A percentile compares a stretch with the other conserved stretches of the same genome.
These are phyloP conservation scores for Strigops habroptila DNA, from an alignment of 2,113 vertebrate species.

Conservation along the genomic window DNA sequence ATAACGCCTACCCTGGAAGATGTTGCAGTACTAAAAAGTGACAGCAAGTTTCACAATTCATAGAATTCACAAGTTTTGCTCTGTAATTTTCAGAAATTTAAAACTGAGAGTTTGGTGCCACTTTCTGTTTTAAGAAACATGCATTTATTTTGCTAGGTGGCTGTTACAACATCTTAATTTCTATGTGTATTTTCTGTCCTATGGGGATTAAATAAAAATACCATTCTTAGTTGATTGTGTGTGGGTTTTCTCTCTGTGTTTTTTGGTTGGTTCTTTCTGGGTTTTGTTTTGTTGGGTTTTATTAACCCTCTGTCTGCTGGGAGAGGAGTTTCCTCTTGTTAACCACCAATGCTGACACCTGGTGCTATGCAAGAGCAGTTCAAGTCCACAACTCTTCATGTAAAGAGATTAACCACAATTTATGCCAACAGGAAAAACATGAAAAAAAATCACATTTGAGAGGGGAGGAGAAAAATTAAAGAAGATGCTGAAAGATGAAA, in stretches of 20 bases:
- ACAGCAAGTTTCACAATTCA: neutral
- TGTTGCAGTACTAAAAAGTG: neutral
- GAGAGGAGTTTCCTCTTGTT: slow-evolving; percentile 47
- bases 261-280: neutral
- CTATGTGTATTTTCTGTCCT: neutral
- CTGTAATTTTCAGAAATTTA: neutral
- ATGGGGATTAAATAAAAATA: neutral
- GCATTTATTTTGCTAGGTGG: neutral
- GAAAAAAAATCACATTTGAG: neutral
- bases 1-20: neutral
- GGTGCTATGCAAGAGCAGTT: slow-evolving; percentile 41
- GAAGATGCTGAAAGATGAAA: neutral
- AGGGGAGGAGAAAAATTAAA: slow-evolving; percentile 15
- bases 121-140: neutral
- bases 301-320: slow-evolving; percentile 53
- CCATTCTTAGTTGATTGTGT: neutral
- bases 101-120: neutral
- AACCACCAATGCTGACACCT: slow-evolving; percentile 54
- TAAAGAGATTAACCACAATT: slow-evolving; percentile 57
- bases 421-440: slow-evolving; percentile 62
- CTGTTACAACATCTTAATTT: neutral
- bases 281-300: neutral
- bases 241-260: neutral
- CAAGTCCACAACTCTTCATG: slow-evolving; percentile 1
- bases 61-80: neutral